These are phyloP conservation scores for Isichthys henryi DNA, from an alignment of 2,113 vertebrate species.

Conservation along the genomic window DNA sequence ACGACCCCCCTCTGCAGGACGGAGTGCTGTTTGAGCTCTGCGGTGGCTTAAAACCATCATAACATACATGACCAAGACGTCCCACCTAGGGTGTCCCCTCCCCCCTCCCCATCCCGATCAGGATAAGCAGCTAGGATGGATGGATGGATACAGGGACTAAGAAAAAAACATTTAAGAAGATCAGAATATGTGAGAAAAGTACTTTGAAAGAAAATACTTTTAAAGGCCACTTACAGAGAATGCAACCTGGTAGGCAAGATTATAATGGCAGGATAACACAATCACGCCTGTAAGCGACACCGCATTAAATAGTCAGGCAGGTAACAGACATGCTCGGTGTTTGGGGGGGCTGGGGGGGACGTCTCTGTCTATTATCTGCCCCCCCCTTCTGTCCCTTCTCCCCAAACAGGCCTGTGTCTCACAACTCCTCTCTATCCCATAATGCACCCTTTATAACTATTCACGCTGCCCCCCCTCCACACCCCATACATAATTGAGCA, in stretches of 20 bases:
- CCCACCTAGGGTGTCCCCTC: not conserved
- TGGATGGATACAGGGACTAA: not conserved
- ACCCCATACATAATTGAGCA: conserved; percentile 32
- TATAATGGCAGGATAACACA: not conserved
- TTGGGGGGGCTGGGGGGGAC: not conserved
- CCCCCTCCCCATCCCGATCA: not conserved
- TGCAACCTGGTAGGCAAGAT: not conserved
- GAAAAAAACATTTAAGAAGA: not conserved
- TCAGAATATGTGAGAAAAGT: not conserved
- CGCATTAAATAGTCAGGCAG: not conserved
- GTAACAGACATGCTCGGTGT: not conserved
- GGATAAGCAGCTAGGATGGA: not conserved
- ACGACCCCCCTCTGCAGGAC: not conserved
- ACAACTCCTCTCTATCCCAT: conserved; percentile 23
- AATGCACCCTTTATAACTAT: conserved; percentile 26
- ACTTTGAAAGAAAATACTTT: not conserved
- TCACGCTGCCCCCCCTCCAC: not conserved
- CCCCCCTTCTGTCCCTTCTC: not conserved
- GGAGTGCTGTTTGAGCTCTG: not conserved
- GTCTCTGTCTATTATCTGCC: not conserved
- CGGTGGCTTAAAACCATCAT: not conserved
- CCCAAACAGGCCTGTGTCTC: conserved; percentile 21
- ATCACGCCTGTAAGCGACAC: not conserved
- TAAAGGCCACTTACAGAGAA: not conserved
- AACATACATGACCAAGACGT: not conserved